Evolutionary conservation across 2,888 invertebrate species (phyloP).

Genomic region (Eupithecia abbreviata): DNA sequence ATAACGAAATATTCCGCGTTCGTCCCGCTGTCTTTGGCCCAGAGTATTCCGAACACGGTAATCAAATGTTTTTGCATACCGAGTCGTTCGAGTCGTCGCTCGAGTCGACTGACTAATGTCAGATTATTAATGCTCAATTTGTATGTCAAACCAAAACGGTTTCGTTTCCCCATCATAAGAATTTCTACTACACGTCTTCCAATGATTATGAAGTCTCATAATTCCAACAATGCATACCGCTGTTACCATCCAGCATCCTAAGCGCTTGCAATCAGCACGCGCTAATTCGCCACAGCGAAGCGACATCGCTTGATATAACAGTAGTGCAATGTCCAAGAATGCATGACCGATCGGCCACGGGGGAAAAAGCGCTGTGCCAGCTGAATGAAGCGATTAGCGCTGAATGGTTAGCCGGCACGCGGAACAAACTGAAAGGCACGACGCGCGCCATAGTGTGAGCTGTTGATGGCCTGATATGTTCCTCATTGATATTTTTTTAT

Average conservation of each 20-base stretch:
- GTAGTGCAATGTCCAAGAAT: constrained; percentile 60
- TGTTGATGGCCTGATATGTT: neutral
- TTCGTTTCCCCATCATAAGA: neutral
- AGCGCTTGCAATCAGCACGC: constrained; percentile 38
- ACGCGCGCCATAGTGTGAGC: constrained; percentile 53
- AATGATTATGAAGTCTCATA: neutral
- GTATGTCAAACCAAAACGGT: neutral
- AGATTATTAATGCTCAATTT: neutral
- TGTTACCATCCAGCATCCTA: constrained; percentile 10
- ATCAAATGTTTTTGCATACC: too few species aligned
- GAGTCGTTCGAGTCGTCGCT: too few species aligned
- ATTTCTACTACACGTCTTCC: neutral
- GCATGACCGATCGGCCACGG: constrained; percentile 78
- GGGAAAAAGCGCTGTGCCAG: constrained; percentile 74
- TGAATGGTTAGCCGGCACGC: constrained; percentile 78
- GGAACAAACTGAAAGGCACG: constrained; percentile 75
- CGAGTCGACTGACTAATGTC: too few species aligned
- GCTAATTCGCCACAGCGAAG: constrained; percentile 23
- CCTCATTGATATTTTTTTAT: neutral
- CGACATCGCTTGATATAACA: constrained; percentile 51
- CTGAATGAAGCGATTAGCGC: constrained; percentile 83
- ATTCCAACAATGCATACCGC: constrained; percentile 12
- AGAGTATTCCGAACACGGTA: too few species aligned
- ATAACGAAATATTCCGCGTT: too few species aligned
- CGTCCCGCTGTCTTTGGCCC: too few species aligned